Base-by-base conservation (phyloP, 1,140 invertebrate species). In the Penaeus japonicus region DNA sequence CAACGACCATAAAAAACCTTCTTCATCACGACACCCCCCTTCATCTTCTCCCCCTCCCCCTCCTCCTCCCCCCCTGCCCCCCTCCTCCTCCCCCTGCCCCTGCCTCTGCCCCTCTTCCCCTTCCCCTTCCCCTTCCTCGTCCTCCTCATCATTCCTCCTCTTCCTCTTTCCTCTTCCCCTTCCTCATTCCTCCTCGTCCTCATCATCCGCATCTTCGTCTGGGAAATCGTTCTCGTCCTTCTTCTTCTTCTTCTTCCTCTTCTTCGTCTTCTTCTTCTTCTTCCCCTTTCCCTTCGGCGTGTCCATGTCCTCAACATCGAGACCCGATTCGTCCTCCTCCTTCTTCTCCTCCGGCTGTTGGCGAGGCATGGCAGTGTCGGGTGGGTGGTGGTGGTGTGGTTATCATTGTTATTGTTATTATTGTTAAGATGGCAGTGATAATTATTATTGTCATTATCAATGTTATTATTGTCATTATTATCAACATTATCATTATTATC, bases 241-340 rank as follows among this genome's bases (percentile, higher is more conserved):
- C 54, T 55, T 24, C n/a, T 82, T 53, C 79, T 82, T 82, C 79
- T 82, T 82, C 79, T 55, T 82, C 70, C 20, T 73, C 27, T 32
- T 32, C 70, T 73, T 73, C 53, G 27, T 82, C 54, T 24, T 57
- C 4, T 27, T 54, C 47, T 57, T 82, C 27, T 57, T 82, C 53
- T 82, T 82, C 79, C 57, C 57, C 39, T 82, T 82, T 30, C 79
- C 79, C 18, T 82, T 82, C 54, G 24, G 47, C n/a, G 39, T 57
- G 79, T 57, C 78, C 35, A 81, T 24, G n/a, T 70, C 70, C n/a
- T 82, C 79, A 0, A 57, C 79, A 24, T 57, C 79, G 22, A 57
- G 47, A 2, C 54, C 79, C 1, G 79, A 82, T 57, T 82, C 79
- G 79, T 82, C 79, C 0, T 82, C 79, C 24, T 82, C 79, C 27